Evolutionary conservation across 1,140 invertebrate species (phyloP).

Genomic region (Papilio aristodemus): DNA sequence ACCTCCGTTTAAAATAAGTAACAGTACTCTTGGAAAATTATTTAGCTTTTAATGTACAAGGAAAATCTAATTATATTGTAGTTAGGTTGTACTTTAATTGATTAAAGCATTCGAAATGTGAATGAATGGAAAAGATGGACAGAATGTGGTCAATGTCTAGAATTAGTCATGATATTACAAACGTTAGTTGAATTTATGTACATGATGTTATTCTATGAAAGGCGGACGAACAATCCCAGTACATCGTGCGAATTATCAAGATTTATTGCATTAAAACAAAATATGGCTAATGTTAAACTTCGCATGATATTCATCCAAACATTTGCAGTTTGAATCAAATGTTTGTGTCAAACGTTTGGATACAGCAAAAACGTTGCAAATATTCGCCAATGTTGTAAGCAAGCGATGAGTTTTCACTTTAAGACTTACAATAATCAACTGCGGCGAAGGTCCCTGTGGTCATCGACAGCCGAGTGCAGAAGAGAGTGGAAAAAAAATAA

Average conservation of each 20-base stretch:
- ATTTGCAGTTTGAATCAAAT: background rate
- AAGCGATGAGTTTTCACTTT: conserved; percentile 28
- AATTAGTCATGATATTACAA: background rate
- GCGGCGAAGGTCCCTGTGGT: conserved; percentile 75
- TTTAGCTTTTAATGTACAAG: no score
- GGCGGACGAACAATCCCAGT: background rate
- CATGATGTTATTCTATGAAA: conserved; percentile 3
- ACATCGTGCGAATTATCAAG: no score
- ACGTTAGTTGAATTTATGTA: background rate
- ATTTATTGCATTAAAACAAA: background rate
- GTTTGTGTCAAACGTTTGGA: background rate
- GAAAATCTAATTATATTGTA: no score
- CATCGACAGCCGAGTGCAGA: conserved; percentile 42
- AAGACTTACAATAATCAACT: conserved; percentile 79
- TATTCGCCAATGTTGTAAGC: conserved; percentile 8
- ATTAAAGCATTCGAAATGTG: background rate
- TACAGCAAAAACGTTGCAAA: conserved; percentile 1
- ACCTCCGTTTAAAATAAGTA: no score
- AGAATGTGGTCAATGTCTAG: background rate
- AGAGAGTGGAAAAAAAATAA: conserved; percentile 58
- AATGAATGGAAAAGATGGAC: background rate
- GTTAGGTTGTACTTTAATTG: no score
- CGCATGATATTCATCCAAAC: background rate
- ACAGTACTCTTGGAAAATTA: no score
- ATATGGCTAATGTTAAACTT: background rate